Evolutionary conservation across 2,888 invertebrate species (phyloP).

Genomic region (Hipparchia semele): DNA sequence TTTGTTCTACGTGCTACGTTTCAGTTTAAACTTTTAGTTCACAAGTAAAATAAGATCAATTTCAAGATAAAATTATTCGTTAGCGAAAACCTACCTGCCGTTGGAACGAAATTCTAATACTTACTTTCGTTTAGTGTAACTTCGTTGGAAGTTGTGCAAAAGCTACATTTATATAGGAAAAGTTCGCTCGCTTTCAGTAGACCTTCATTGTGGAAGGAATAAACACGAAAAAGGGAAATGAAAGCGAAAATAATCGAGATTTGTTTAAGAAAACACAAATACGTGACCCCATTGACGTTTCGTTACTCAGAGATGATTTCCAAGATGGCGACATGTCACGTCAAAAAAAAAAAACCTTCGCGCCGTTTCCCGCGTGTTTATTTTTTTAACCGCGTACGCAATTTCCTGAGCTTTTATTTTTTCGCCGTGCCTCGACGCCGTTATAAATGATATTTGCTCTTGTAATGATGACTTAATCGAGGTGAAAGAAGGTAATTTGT

Average conservation of each 20-base stretch:
- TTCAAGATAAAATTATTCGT: constrained; percentile 12
- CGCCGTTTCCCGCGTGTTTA: constrained; percentile 47
- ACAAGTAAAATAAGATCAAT: constrained; percentile 4
- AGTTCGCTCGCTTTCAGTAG: constrained; percentile 28
- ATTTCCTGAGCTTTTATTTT: constrained; percentile 67
- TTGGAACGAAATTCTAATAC: constrained; percentile 32
- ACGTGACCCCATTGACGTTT: constrained; percentile 71
- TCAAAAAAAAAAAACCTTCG: constrained; percentile 57
- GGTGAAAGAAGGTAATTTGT: constrained; percentile 68
- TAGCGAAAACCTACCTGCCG: constrained; percentile 7
- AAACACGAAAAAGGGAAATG: constrained; percentile 41
- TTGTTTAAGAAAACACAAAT: constrained; percentile 65
- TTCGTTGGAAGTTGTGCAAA: constrained; percentile 32
- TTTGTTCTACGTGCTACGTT: background rate
- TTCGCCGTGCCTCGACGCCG: constrained; percentile 51
- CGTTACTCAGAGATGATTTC: constrained; percentile 56
- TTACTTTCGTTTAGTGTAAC: constrained; percentile 41
- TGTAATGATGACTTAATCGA: constrained; percentile 75
- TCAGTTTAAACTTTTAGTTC: background rate
- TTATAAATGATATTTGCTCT: constrained; percentile 68
- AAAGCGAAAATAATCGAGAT: constrained; percentile 49
- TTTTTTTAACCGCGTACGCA: constrained; percentile 66
- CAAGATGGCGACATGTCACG: constrained; percentile 66
- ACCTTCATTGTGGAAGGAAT: constrained; percentile 37
- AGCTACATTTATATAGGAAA: constrained; percentile 19